Evolutionary conservation across 1,140 invertebrate genomes (phyloP), one percentile per base, ranked within the genome.

Genomic region (Nasonia vitripennis): DNA sequence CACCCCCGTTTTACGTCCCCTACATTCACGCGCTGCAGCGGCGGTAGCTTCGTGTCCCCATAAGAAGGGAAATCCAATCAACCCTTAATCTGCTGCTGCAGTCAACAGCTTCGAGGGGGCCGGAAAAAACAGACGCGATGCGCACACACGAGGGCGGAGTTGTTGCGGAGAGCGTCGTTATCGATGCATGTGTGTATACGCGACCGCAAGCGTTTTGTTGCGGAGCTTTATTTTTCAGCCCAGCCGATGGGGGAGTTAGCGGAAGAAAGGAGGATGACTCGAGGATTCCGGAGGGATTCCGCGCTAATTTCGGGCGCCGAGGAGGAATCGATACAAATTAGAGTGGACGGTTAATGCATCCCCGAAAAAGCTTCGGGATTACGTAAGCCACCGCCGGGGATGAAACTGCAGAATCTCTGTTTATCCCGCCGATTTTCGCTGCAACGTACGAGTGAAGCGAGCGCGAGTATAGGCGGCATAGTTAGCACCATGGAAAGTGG

Each of bases 11-110:
- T 31, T 23, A 7, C 55, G 45, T 27, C 14, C 81, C 34, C 75
- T 62, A n/a, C 55, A n/a, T 1, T 31, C 41, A 81, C 10, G 2
- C 62, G 14, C 7, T 12, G 67, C 20, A 68, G 55, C 17, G 5
- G 6, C 6, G 20, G 17, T 1, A 20, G 17, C 5, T 17, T 12
- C 11, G 48, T 51, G 12, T 51, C 48, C 48, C 48, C 48, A 12
- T 12, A 62, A 20, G 5, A 14, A 84, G 41, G 9, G 12, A 78
- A 84, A 78, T 78, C 83, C 83, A 84, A 79, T 84, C 45, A 84
- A 84, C 67, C 75, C 48, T 68, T 79, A 79, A 84, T 78, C 83
- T 79, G 11, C 27, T 73, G 68, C 68, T n/a, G 12, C 14, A 41
- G 62, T 71, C 77, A 84, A 84, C 27, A 78, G 20, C 62, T 75